Percentiles rank a stretch among this genome's conserved stretches.
Conservation (phyloP, 2,113 vertebrate species). For the Chloebia gouldiae region DNA sequence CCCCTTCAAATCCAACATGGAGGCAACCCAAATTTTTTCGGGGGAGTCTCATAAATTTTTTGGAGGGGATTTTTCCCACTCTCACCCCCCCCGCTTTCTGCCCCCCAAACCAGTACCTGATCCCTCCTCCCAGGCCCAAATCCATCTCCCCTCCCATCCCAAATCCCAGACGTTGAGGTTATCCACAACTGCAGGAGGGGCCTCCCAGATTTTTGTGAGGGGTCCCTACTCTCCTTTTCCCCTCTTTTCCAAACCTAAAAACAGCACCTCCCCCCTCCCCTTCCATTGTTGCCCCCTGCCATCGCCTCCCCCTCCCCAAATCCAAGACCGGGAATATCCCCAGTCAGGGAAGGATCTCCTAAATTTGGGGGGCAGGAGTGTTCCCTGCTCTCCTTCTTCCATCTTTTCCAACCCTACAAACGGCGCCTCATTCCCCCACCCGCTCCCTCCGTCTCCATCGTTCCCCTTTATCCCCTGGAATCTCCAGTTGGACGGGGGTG, state of each 20-base stretch:
- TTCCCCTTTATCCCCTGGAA: background rate
- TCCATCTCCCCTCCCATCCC: background rate
- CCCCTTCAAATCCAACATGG: background rate
- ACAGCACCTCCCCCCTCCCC: too few species aligned
- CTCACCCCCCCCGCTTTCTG: background rate
- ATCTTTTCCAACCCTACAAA: background rate
- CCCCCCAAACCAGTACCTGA: background rate
- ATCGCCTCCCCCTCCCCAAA: background rate
- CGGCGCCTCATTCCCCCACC: background rate
- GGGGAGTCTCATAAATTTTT: background rate
- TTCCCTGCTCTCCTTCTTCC: background rate
- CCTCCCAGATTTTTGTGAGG: too few species aligned
- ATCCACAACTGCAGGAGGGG: too few species aligned
- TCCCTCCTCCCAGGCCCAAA: too few species aligned
- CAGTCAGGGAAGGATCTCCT: background rate
- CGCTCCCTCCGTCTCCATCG: background rate
- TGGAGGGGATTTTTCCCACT: background rate
- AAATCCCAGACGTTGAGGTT: background rate
- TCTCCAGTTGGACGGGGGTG: too few species aligned
- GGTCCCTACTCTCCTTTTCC: background rate
- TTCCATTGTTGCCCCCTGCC: background rate
- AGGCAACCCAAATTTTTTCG: background rate
- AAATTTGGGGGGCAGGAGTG: background rate
- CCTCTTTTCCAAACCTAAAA: background rate
- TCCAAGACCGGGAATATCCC: background rate